These are phyloP conservation scores for Epizoanthus ramosus DNA, from an alignment of 92 coral and sea anemone species.

Conservation along the genomic window DNA sequence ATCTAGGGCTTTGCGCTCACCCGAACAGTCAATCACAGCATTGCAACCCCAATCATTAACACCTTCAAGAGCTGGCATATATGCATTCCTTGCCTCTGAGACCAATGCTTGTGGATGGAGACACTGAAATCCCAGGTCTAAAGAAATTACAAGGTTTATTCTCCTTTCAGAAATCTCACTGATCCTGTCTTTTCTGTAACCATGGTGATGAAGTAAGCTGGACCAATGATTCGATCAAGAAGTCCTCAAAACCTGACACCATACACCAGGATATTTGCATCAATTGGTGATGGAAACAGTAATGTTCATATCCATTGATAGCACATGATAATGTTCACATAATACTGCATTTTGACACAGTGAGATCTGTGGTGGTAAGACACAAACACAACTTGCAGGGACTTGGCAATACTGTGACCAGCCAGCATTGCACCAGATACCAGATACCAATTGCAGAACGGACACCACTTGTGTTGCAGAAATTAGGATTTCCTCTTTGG, in stretches of 20 bases:
- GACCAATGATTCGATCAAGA: too few relatives aligned
- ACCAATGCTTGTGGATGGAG: conserved; percentile 81
- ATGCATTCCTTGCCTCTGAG: conserved; percentile 53
- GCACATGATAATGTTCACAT: conserved; percentile 79
- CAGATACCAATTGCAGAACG: too few relatives aligned
- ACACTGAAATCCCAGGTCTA: conserved; percentile 70
- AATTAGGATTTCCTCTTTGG: too few relatives aligned
- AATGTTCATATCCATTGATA: conserved; percentile 77
- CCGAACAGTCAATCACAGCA: conserved; percentile 88
- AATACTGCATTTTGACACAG: conserved; percentile 87
- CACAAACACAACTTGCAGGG: conserved; percentile 61
- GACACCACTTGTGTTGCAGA: too few relatives aligned
- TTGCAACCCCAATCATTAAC: conserved; percentile 87
- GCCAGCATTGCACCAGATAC: conserved; percentile 96
- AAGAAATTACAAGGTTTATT: conserved; percentile 69
- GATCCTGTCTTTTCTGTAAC: conserved; percentile 86
- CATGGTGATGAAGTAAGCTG: conserved; percentile 85
- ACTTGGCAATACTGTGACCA: conserved; percentile 98
- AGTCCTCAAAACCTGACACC: conserved; percentile 87
- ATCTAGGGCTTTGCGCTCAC: conserved; percentile 68
- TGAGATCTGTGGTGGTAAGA: conserved; percentile 83
- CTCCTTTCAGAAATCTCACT: conserved; percentile 89
- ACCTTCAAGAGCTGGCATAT: conserved; percentile 41
- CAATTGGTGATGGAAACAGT: conserved; percentile 74
- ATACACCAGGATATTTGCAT: conserved; percentile 77